Conservation (phyloP, 2,113 vertebrate species). For the Kobus ellipsiprymnus region DNA sequence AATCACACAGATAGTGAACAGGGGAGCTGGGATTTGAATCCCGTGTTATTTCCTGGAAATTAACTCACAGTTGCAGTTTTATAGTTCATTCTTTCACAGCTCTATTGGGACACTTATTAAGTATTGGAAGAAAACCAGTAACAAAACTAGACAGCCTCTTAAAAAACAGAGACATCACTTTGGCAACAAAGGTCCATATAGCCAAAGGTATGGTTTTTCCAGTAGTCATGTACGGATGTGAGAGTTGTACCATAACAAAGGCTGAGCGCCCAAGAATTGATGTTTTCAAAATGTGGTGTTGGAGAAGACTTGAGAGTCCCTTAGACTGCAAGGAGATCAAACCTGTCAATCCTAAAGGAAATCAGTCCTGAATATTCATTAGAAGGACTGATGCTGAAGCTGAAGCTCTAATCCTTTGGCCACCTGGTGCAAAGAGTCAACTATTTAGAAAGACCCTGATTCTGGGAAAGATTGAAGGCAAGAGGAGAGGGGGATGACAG, state of each 20-base stretch:
- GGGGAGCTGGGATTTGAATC: not conserved
- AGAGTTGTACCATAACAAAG: not conserved
- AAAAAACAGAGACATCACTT: not conserved
- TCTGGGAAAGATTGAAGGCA: not conserved
- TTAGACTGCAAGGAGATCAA: not conserved
- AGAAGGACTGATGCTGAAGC: not conserved
- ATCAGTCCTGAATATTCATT: not conserved
- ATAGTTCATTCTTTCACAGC: not conserved
- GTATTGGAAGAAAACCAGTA: not conserved
- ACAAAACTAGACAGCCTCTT: not conserved
- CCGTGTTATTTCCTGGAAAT: not conserved
- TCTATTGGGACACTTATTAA: not conserved
- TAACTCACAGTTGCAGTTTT: not conserved
- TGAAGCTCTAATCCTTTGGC: not conserved
- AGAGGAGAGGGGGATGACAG: not conserved
- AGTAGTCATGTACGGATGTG: not conserved
- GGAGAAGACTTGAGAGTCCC: not conserved
- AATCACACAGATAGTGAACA: not conserved
- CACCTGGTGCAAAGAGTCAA: not conserved
- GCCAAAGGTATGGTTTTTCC: not conserved
- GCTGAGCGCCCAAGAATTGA: not conserved
- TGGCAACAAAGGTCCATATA: not conserved
- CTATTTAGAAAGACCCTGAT: not conserved
- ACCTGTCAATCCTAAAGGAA: not conserved
- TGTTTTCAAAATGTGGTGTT: not conserved